Conservation (phyloP, 2,113 vertebrate species). For the Saimiri boliviensis region DNA sequence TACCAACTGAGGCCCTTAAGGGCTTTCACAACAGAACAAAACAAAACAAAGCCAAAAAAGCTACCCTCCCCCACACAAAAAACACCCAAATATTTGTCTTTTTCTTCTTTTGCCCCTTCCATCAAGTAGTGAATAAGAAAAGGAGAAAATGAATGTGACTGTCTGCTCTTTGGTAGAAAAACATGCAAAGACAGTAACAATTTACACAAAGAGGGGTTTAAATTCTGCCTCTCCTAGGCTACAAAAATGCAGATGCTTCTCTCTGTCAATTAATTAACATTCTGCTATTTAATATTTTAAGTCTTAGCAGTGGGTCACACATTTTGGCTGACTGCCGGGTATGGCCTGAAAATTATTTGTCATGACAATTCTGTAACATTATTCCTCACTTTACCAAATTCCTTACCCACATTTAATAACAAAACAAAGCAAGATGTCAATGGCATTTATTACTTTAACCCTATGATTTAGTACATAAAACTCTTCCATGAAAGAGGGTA, state of each 20-base stretch:
- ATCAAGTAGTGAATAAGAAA: background rate
- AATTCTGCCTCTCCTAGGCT: background rate
- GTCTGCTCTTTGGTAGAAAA: conserved; percentile 1
- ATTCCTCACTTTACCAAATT: background rate
- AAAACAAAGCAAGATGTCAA: background rate
- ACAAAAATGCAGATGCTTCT: background rate
- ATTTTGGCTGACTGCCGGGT: background rate
- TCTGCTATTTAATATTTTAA: background rate
- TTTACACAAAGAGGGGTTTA: background rate
- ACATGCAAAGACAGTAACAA: background rate
- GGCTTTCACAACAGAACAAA: background rate
- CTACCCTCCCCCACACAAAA: background rate
- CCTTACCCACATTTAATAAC: background rate
- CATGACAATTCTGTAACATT: background rate
- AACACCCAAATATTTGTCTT: background rate
- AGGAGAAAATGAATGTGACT: background rate
- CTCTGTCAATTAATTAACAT: background rate
- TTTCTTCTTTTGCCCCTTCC: background rate
- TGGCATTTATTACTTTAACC: background rate
- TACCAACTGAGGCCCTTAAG: background rate
- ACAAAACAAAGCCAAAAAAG: background rate
- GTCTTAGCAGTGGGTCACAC: background rate
- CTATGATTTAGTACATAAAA: background rate
- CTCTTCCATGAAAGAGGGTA: background rate
- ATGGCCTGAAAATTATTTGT: conserved; percentile 1